phyloP scores from a whole-genome alignment of 1,140 invertebrate species.

The Pseudomyrmex flavicornis region DNA sequence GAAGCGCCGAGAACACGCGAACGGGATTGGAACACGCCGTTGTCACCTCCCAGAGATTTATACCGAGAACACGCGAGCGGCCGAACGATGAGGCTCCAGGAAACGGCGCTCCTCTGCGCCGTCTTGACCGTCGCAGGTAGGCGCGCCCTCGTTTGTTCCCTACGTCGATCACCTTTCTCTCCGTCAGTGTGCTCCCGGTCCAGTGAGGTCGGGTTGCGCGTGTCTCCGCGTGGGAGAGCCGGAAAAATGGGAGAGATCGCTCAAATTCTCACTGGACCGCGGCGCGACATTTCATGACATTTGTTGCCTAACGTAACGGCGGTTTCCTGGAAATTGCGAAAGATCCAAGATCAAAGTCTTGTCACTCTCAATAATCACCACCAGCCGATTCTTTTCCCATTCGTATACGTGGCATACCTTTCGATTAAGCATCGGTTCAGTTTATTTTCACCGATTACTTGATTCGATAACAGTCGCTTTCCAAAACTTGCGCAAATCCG shows the following conservation, averaged over 20 bases:
- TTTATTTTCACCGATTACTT: background rate
- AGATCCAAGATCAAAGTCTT: conserved; percentile 17
- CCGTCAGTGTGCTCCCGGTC: background rate
- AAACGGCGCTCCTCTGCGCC: conserved; percentile 74
- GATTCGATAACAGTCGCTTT: background rate
- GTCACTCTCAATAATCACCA: background rate
- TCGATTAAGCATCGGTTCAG: background rate
- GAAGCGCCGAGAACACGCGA: conserved; percentile 13
- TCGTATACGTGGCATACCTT: background rate
- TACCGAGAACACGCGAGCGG: background rate
- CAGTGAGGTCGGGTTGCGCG: background rate
- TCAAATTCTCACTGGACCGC: conserved; percentile 12
- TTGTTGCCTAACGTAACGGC: background rate
- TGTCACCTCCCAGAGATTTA: background rate
- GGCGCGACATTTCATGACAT: background rate
- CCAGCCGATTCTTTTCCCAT: background rate
- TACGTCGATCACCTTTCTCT: conserved; percentile 42
- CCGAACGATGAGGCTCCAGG: conserved; percentile 72
- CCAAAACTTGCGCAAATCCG: conserved; percentile 12
- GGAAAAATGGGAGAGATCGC: conserved; percentile 13
- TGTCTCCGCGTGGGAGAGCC: background rate
- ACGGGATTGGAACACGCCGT: background rate
- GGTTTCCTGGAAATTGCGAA: conserved; percentile 28
- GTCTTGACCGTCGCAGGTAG: conserved; percentile 75
- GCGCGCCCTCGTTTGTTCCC: conserved; percentile 40